Evolutionary conservation across 2,113 vertebrate genomes (phyloP), one percentile per base, ranked within the genome.

Genomic region (Bufo gargarizans): DNA sequence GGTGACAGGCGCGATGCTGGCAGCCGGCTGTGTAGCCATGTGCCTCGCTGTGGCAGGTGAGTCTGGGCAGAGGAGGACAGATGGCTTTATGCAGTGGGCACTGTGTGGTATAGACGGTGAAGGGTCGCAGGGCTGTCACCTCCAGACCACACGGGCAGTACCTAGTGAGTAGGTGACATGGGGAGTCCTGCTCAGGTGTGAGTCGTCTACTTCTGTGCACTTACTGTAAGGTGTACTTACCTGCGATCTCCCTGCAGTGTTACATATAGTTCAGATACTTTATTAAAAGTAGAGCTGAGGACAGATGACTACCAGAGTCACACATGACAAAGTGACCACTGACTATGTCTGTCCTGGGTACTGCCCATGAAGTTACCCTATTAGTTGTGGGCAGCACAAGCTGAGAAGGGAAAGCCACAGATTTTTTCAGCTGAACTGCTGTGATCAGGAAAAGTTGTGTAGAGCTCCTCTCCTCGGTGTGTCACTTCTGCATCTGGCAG

Each of bases 1-100:
- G 87, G 61, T 63, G 43, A 33, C 72, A 77, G 22, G n/a, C 59
- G 67, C 22, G 47, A 88, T 88, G 87, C 47, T 58, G 82, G 58
- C 45, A 53, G 22, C 69, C 3, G 49, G 58, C 59, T 45, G 55
- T 43, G 22, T 78, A 10, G 58, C 76, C 14, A 22, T 79, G 20
- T 84, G 9, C 72, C 33, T 88, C 1, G 72, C 61, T n/a, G 59
- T 65, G 47, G 82, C 74, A 69, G 87, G 87, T 88, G 72, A 84
- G 87, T 87, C 58, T 10, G 8, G 43, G 71, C 71, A 47, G 43
- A 59, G 13, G 53, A 53, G 53, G 5, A 53, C 1, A 53, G 53
- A 53, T 9, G 9, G 33, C 33, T 33, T 33, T 33, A 33, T 33
- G 33, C 33, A 33, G 33, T 33, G 33, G 33, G 33, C 33, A 33